These are phyloP conservation scores for Chaetodon trifascialis DNA, from an alignment of 2,113 vertebrate genomes.

Conservation along the genomic window DNA sequence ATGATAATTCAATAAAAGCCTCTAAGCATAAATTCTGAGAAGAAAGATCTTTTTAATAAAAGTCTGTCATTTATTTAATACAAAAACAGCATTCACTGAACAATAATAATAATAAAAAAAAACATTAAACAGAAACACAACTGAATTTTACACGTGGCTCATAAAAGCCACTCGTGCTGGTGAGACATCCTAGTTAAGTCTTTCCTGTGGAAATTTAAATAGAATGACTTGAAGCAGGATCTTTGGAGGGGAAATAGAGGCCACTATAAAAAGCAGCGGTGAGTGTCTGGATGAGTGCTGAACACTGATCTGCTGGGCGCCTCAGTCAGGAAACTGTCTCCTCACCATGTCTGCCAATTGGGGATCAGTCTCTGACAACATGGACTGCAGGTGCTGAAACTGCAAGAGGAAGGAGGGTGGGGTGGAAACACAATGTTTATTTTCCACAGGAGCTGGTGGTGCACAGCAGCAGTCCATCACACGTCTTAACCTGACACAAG, in stretches of 20 bases:
- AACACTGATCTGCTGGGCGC: constrained; percentile 32
- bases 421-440: constrained; percentile 63
- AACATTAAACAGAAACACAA: constrained; percentile 7
- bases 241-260: constrained; percentile 45
- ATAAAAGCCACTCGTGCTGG: background rate
- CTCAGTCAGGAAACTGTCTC: constrained; percentile 84
- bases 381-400: constrained; percentile 88
- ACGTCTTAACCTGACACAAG: constrained; percentile 16
- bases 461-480: constrained; percentile 19
- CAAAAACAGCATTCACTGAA: constrained; percentile 55
- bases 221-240: constrained; percentile 26
- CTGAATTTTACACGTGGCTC: background rate
- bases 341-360: constrained; percentile 86
- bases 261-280: constrained; percentile 58
- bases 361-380: constrained; percentile 88
- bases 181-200: constrained; percentile 8
- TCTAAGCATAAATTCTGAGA: background rate
- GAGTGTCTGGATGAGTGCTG: constrained; percentile 41
- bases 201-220: constrained; percentile 68
- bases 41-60: constrained; percentile 34
- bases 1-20: background rate
- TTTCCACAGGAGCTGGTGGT: constrained; percentile 63
- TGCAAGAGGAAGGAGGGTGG: constrained; percentile 66
- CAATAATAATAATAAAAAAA: constrained; percentile 7
- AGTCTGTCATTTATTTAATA: constrained; percentile 16